Base-by-base conservation (phyloP, 2,888 invertebrate species). In the Criorhina ranunculi region DNA sequence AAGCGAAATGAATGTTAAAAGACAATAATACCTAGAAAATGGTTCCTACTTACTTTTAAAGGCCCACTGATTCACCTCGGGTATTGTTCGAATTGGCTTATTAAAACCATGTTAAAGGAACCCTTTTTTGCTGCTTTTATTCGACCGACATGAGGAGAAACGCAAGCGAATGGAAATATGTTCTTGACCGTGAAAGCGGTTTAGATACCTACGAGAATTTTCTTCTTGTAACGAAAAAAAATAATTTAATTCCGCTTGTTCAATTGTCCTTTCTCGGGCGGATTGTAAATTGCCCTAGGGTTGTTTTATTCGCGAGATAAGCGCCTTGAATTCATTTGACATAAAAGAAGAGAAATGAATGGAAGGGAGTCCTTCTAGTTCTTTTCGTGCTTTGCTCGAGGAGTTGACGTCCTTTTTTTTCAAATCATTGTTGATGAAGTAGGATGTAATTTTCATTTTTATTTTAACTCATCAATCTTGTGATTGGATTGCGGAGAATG, bases 391-490 rank as follows among this genome's bases (percentile, higher is more conserved):
- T 19, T 42, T 44, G 12, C n/a, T 33, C 12, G 33, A 40, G 17
- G 42, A 2, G 12, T 8, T 42, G n/a, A 19, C 31, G 40, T 46
- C 35, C 46, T 35, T 3, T 44, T 44, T 17, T 19, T 46, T 53
- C 40, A 33, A 42, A 55, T 53, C 44, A 53, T 31, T 33, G 44
- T 17, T 69, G 49, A 44, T 69, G 42, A 69, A 69, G 53, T 42
- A 24, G 55, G 55, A 55, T 31, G 42, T 35, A 33, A 69, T 69
- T 55, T 51, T 11, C 37, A 37, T 66, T 66, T 66, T 69, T 55
- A 69, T 69, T 69, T 55, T 44, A 40, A 9, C n/a, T 33, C 67
- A 69, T 69, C 53, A 67, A 67, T 67, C 42, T 67, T 67, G 37
- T 42, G 55, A 69, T 69, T 67, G 67, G 67, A 67, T 67, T 44